Evolutionary conservation across 2,797 vertebrate species (phyloP).

Genomic region (Mareca strepera): DNA sequence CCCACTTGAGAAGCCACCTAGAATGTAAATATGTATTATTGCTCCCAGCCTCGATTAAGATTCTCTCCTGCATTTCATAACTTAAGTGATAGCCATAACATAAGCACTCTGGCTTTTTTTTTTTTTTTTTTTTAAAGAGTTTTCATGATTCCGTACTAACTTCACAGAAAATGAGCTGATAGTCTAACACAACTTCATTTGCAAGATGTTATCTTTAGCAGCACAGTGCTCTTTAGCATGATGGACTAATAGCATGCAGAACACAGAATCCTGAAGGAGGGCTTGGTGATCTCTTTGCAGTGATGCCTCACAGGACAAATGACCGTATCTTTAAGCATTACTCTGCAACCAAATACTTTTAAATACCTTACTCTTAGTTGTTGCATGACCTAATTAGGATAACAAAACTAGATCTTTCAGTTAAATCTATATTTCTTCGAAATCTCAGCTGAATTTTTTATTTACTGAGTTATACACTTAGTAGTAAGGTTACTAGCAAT

Average conservation of each 20-base stretch:
- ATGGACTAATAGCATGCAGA: background rate
- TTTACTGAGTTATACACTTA: background rate
- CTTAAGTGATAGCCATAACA: background rate
- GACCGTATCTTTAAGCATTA: background rate
- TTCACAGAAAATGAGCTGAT: background rate
- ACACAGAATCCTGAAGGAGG: background rate
- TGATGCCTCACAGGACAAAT: background rate
- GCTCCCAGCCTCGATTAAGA: background rate
- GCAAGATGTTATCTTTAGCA: background rate
- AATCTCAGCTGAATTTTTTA: background rate
- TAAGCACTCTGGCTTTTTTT: background rate
- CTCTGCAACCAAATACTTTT: background rate
- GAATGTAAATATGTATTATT: background rate
- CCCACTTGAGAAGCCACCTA: background rate
- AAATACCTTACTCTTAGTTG: background rate
- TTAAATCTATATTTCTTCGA: background rate
- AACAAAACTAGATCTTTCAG: background rate
- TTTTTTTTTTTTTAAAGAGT: background rate
- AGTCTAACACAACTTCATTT: background rate
- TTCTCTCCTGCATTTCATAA: background rate
- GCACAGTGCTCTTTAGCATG: background rate
- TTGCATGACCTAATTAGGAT: background rate
- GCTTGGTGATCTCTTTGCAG: background rate
- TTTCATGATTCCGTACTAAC: background rate
- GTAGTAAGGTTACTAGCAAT: background rate